phyloP scores from a whole-genome alignment of 2,888 invertebrate species.

The Amblyteles armatorius region DNA sequence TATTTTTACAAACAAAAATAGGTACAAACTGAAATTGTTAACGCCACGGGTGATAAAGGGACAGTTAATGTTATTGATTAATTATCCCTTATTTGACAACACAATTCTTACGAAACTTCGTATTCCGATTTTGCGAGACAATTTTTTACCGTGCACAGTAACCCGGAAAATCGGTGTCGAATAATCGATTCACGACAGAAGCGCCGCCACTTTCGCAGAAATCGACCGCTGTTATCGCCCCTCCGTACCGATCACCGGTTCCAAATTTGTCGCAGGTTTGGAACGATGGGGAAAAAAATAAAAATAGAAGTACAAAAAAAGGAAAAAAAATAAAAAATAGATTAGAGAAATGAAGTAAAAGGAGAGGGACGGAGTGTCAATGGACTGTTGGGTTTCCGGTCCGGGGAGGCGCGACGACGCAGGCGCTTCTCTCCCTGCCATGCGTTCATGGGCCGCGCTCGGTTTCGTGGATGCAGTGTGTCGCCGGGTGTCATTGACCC shows the following conservation, averaged over 20 bases:
- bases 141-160: too few species aligned
- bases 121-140: too few species aligned
- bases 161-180: too few species aligned
- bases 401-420: constrained; percentile 26
- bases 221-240: not conserved
- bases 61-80: too few species aligned
- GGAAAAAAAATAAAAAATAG: constrained; percentile 2
- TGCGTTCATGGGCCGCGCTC: constrained; percentile 51
- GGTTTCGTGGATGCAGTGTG: constrained; percentile 19
- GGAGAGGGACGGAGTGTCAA: not conserved
- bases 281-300: not conserved
- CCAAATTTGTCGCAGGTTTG: not conserved
- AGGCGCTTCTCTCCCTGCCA: constrained; percentile 39
- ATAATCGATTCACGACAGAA: too few species aligned
- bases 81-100: too few species aligned
- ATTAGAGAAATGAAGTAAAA: not conserved
- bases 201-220: not conserved
- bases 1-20: too few species aligned
- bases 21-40: too few species aligned
- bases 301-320: not conserved
- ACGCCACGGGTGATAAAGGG: too few species aligned
- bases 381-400: not conserved
- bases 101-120: too few species aligned
- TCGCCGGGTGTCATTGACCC: constrained; percentile 67
- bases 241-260: too few species aligned